Base-by-base conservation (phyloP, 2,113 vertebrate genomes). In the Oryzias melastigma region DNA sequence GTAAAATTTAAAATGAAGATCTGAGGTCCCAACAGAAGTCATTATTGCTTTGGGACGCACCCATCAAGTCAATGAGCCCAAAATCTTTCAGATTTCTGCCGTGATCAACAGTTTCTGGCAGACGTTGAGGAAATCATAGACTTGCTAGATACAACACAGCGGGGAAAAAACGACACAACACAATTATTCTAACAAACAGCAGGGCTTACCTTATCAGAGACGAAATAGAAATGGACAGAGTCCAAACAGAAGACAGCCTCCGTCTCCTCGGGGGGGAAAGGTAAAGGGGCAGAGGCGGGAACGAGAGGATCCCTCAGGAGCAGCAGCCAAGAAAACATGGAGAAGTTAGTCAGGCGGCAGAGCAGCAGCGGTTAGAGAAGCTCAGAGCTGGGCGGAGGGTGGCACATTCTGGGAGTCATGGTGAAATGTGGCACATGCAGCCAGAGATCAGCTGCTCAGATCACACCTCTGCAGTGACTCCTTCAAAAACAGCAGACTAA, bases 401-500 rank as follows among this genome's bases (percentile, higher is more conserved):
- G 90, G 60, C 73, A 88, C 80, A 91, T 92, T 91, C 87, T 80
- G 71, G 78, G 62, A 20, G 43, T 17, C 5, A 25, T 3, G 69
- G 86, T 61, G 80, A 92, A 92, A 92, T 90, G 82, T 73, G 82
- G 65, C 88, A 90, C 65, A 29, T 61, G 58, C 25, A 48, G 44
- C 29, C 53, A 55, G 18, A 76, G 79, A 81, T 40, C 67, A 14
- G 56, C 18, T 7, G 49, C 22, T 49, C 50, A 5, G 25, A 27
- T 4, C 25, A 27, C 25, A 35, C 29, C 7, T 35, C 29, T 8
- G 7, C 29, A 7, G 29, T 2, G 29, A 35, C 29, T 10, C 29
- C 7, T 35, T 2, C 7, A 7, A 35, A n/a, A 22, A 22, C 22
- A 22, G 22, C 3, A 2, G 2, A 22, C 3, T 22, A 2, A 22